These are phyloP conservation scores for Baccha elongata DNA, from an alignment of 2,888 invertebrate species.

Conservation along the genomic window DNA sequence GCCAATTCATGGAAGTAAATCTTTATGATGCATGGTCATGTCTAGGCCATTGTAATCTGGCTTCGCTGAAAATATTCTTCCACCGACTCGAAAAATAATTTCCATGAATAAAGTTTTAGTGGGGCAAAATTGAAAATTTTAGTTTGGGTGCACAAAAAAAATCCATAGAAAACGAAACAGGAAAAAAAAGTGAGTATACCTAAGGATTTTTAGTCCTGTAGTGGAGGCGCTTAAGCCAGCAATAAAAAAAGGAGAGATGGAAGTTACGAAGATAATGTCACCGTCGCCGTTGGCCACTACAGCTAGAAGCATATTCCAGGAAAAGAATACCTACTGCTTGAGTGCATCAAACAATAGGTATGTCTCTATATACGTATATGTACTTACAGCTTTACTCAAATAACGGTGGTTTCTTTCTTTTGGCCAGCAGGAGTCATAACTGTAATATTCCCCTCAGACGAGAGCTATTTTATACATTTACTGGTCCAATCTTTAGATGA, in stretches of 20 bases:
- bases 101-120: conserved; percentile 17
- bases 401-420: conserved; percentile 3
- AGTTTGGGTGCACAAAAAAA: background rate
- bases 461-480: conserved; percentile 21
- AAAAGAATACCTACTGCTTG: background rate
- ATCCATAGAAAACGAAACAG: conserved; percentile 1
- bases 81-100: conserved; percentile 61
- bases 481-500: too few species aligned
- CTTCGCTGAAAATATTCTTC: conserved; percentile 55
- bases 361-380: too few species aligned
- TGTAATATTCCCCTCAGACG: conserved; percentile 10
- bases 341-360: conserved; percentile 60
- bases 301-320: conserved; percentile 19
- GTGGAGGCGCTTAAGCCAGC: background rate
- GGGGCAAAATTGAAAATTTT: conserved; percentile 19
- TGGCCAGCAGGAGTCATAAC: conserved; percentile 55
- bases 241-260: background rate
- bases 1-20: conserved; percentile 37
- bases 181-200: conserved; percentile 54
- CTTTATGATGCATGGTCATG: conserved; percentile 48
- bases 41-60: conserved; percentile 54
- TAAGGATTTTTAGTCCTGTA: conserved; percentile 26
- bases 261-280: conserved; percentile 28
- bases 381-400: conserved; percentile 29
- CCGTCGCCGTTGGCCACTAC: conserved; percentile 8